Percentiles rank a stretch among this genome's conserved stretches.
Evolutionary conservation across 2,888 invertebrate genomes (phyloP).

Genomic region (Cantharis rustica): DNA sequence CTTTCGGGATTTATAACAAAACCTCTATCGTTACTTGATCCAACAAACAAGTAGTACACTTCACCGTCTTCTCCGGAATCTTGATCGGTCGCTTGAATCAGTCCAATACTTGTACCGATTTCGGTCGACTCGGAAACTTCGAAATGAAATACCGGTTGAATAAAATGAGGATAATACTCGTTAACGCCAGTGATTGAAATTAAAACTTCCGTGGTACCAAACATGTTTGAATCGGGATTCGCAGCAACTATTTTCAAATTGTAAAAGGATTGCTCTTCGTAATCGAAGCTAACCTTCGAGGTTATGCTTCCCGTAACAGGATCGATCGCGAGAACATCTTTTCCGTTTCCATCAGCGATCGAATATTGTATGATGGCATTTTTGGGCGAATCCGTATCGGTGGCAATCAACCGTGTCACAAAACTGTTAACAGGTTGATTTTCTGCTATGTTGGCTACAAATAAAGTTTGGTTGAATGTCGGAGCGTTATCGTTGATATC

Average conservation of each 20-base stretch:
- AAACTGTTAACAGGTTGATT: constrained; percentile 77
- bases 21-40: constrained; percentile 89
- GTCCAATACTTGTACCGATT: constrained; percentile 83
- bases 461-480: constrained; percentile 76
- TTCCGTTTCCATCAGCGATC: constrained; percentile 76
- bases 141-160: constrained; percentile 88
- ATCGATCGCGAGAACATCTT: constrained; percentile 78
- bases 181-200: constrained; percentile 85
- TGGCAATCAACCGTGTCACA: constrained; percentile 76
- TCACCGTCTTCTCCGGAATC: constrained; percentile 87
- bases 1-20: constrained; percentile 84
- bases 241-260: constrained; percentile 78
- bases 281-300: constrained; percentile 81
- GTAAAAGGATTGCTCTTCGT: constrained; percentile 80
- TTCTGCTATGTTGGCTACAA: constrained; percentile 80
- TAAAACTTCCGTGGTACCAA: constrained; percentile 71
- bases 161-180: constrained; percentile 86
- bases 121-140: constrained; percentile 92
- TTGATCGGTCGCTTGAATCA: constrained; percentile 86
- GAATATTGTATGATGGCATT: constrained; percentile 86
- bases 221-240: constrained; percentile 86
- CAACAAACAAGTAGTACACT: constrained; percentile 90
- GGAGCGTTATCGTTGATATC: constrained; percentile 96
- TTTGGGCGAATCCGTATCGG: constrained; percentile 85
- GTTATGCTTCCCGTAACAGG: constrained; percentile 75